A percentile compares a stretch with the other conserved stretches of the same genome.
phyloP scores from a whole-genome alignment of 1,140 invertebrate species.

The Magallana ariakensis region DNA sequence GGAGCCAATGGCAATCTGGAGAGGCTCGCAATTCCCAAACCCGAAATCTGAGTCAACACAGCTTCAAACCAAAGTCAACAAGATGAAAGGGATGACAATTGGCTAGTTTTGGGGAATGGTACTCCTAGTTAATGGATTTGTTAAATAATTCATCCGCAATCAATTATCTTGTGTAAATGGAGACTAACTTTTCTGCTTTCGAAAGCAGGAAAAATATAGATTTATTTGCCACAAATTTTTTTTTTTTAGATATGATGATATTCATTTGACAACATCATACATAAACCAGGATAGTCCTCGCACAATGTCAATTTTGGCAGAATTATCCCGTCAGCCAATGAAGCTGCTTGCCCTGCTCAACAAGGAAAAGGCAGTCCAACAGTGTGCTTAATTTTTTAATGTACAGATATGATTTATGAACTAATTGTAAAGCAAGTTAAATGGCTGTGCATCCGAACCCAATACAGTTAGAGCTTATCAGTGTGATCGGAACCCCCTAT shows the following conservation, averaged over 20 bases:
- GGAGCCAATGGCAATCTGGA: not conserved
- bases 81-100: conserved; percentile 29
- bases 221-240: not conserved
- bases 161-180: conserved; percentile 23
- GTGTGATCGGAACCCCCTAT: not conserved
- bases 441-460: conserved; percentile 17
- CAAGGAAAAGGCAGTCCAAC: not conserved
- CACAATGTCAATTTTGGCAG: not conserved
- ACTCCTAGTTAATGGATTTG: conserved; percentile 34
- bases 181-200: not conserved
- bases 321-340: not conserved
- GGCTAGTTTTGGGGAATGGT: not conserved
- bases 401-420: conserved; percentile 24
- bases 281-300: not conserved
- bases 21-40: conserved; percentile 19
- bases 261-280: conserved; percentile 7
- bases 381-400: not conserved
- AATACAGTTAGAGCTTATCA: conserved; percentile 25
- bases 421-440: conserved; percentile 34
- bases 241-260: conserved; percentile 10
- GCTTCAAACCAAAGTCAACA: not conserved
- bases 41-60: conserved; percentile 13
- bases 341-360: not conserved
- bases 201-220: conserved; percentile 9
- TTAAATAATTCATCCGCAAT: conserved; percentile 34